These are phyloP conservation scores for Virgularia gustaviana DNA, from an alignment of 92 coral and sea anemone species.

Conservation along the genomic window DNA sequence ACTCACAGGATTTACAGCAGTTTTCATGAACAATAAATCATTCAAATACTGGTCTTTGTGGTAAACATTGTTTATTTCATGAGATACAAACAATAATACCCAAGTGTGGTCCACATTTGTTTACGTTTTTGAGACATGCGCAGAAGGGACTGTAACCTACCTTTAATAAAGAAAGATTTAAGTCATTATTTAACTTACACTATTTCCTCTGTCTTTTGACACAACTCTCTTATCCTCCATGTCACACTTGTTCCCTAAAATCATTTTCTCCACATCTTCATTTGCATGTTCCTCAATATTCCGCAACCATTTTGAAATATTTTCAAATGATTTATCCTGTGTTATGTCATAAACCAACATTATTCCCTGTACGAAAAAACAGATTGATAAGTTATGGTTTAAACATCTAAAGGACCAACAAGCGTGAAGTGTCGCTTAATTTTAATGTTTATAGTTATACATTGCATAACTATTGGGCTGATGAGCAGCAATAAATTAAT, in stretches of 20 bases:
- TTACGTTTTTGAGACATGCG: too few species aligned
- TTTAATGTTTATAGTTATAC: background rate
- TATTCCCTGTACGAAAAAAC: constrained; percentile 68
- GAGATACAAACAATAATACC: too few species aligned
- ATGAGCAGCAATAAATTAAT: background rate
- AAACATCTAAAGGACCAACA: background rate
- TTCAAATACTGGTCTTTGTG: too few species aligned
- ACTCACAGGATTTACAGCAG: too few species aligned
- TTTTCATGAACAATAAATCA: too few species aligned
- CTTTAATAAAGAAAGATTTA: too few species aligned
- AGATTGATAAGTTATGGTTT: too few species aligned
- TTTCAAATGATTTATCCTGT: constrained; percentile 95
- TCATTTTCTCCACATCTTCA: constrained; percentile 99
- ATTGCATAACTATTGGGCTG: background rate
- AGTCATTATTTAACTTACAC: constrained; percentile 50
- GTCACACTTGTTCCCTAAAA: constrained; percentile 98
- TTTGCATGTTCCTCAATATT: constrained; percentile 99
- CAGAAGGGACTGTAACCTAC: too few species aligned
- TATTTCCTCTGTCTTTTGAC: constrained; percentile 85
- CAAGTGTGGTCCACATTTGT: too few species aligned
- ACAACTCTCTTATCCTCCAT: constrained; percentile 96
- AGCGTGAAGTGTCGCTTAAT: background rate
- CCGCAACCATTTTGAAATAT: constrained; percentile 94
- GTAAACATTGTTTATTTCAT: too few species aligned
- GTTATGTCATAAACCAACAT: constrained; percentile 97